A percentile compares a stretch with the other conserved stretches of the same genome.
These are phyloP conservation scores for Carpatolechia fugitivella DNA, from an alignment of 2,888 invertebrate species.

Conservation along the genomic window DNA sequence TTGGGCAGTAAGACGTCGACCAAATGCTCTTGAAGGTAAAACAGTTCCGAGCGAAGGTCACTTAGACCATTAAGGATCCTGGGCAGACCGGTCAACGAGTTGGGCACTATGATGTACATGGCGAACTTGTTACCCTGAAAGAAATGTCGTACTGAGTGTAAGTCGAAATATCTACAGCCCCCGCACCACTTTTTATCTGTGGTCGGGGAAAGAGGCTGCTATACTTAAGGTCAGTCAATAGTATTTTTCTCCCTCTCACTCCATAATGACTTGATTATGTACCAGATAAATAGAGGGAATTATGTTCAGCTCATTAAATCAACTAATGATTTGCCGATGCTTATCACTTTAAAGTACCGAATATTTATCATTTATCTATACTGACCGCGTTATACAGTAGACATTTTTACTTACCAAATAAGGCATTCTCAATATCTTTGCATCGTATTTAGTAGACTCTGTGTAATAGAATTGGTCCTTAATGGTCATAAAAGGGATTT, in stretches of 20 bases:
- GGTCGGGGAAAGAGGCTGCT: too few species aligned
- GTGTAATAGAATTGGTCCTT: conserved; percentile 82
- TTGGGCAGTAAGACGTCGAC: conserved; percentile 85
- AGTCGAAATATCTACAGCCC: too few species aligned
- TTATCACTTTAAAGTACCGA: too few species aligned
- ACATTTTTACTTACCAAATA: conserved; percentile 79
- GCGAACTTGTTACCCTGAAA: conserved; percentile 84
- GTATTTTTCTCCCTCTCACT: too few species aligned
- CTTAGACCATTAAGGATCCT: conserved; percentile 79
- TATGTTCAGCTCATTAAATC: too few species aligned
- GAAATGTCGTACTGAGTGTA: background rate
- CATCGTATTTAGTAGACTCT: conserved; percentile 81
- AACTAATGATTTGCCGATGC: too few species aligned
- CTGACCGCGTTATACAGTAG: too few species aligned
- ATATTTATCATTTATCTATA: too few species aligned
- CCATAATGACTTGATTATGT: too few species aligned
- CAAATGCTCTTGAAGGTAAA: conserved; percentile 76
- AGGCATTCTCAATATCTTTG: conserved; percentile 85
- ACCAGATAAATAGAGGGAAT: too few species aligned
- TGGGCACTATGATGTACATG: conserved; percentile 86
- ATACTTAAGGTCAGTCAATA: too few species aligned
- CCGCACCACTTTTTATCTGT: too few species aligned
- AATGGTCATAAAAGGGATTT: conserved; percentile 84
- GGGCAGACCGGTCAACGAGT: conserved; percentile 80
- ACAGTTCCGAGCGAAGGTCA: conserved; percentile 77